These are phyloP conservation scores for Zhuqinia jingwanae DNA, from an alignment of 2,888 invertebrate species.

Conservation along the genomic window DNA sequence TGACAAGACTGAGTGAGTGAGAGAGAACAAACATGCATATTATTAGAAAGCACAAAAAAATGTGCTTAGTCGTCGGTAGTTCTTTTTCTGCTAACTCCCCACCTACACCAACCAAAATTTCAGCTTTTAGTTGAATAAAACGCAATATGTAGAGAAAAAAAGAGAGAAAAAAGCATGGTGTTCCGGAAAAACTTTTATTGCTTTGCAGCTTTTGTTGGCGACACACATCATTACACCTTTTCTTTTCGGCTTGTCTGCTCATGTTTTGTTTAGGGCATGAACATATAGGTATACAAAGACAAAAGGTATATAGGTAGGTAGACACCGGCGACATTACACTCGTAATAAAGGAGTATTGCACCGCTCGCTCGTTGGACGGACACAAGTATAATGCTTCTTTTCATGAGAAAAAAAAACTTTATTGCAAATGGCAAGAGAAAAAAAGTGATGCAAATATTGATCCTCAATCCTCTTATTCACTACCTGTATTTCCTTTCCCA, in stretches of 20 bases:
- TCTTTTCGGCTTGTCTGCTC: background rate
- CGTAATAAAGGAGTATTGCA: constrained; percentile 19
- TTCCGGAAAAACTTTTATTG: constrained; percentile 64
- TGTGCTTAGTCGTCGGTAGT: constrained; percentile 6
- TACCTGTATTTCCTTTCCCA: constrained; percentile 48
- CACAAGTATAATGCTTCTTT: constrained; percentile 47
- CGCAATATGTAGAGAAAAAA: constrained; percentile 14
- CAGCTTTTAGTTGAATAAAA: constrained; percentile 16
- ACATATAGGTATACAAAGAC: background rate
- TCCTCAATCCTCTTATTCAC: background rate
- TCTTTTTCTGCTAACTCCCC: background rate
- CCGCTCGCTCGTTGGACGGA: background rate
- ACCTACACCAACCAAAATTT: background rate
- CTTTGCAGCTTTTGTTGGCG: constrained; percentile 35
- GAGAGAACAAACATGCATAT: constrained; percentile 12
- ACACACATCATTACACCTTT: constrained; percentile 70
- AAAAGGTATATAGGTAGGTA: background rate
- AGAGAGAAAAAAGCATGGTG: constrained; percentile 40
- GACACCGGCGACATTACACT: background rate
- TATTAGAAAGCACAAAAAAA: constrained; percentile 13
- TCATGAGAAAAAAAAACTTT: constrained; percentile 63
- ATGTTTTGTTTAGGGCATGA: background rate
- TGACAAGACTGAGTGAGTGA: background rate
- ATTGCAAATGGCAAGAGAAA: constrained; percentile 53
- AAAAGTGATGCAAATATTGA: constrained; percentile 65